Evolutionary conservation across 2,797 vertebrate genomes (phyloP), one percentile per base, ranked within the genome.

Genomic region (Tragelaphus oryx): DNA sequence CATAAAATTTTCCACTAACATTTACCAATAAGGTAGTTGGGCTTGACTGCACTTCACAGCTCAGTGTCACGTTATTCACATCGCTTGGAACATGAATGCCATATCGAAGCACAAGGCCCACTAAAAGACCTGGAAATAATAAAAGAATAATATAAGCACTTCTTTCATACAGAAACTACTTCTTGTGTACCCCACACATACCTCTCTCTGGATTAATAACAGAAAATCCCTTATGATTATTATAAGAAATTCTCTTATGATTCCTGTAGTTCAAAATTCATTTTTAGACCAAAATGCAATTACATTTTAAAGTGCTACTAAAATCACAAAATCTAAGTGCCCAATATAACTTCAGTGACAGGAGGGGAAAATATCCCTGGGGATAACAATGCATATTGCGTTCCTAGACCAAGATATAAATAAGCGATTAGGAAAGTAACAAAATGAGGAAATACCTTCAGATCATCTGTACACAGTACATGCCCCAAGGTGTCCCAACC

Each of bases 21-120:
- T 99, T 99, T 71, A 99, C 98, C 94, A 99, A 98, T 97, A 99
- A 98, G 0, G 99, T 99, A 97, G 99, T 98, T 0, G 99, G 99
- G 92, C 99, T 99, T 96, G 98, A 98, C 81, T 99, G 99, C 68
- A 99, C 98, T 3, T 99, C 98, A 98, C 99, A 99, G 98, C 98
- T 99, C 97, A 99, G 94, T 0, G 99, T 99, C 48, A 99, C 98
- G 2, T 99, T 99, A 98, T 98, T 99, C 74, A 99, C 97, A 3
- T 99, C 99, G 0, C 99, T 98, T 57, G 99, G 99, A 75, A 99
- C 99, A 0, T 99, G 99, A 97, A 99, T 99, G 86, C 98, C 99
- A 0, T 99, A 99, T 52, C 99, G 99, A 96, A 99, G 98, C 88
- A 99, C 99, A 92, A 99, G 99, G 0, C 99, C 99, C 0, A 99